Base-by-base conservation (phyloP, 2,797 vertebrate species). In the Anas flavirostris region DNA sequence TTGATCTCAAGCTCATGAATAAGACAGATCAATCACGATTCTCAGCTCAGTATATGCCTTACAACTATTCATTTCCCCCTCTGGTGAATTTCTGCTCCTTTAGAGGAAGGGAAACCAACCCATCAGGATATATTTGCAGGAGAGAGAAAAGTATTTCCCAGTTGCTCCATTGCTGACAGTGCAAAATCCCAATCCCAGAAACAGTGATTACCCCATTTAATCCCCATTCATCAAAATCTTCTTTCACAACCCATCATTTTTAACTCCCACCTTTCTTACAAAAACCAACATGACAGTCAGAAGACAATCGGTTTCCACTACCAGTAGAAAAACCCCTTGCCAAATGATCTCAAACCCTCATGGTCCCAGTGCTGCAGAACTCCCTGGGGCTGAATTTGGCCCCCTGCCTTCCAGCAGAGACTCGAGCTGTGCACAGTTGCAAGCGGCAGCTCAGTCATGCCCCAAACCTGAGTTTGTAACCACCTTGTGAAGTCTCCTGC, bases 171-270 rank as follows among this genome's bases (percentile, higher is more conserved):
- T 73, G 80, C 46, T 86, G 16, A 56, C n/a, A 48, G 74, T 33
- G 31, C 63, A 88, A 90, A 95, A 91, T 88, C 74, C 59, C 77
- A 66, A 48, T 23, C 67, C 31, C 77, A 86, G 52, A n/a, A 86
- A 39, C 50, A 81, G 22, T 5, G 10, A 82, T 63, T 76, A 50
- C 19, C 9, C 46, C 29, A 84, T 75, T 84, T 76, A 75, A 91
- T 59, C 33, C 67, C 64, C 58, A 12, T 64, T 73, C 19, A 69
- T 73, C 77, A 83, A 73, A 91, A 37, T 0, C 37, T 35, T 69
- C 23, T 78, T 83, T 88, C 69, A 66, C n/a, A 72, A 66, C 41
- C 55, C 9, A 11, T 14, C 58, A 78, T n/a, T 25, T 76, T n/a
- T 63, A 83, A 78, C 21, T 86, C 63, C 50, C 41, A 21, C 53